Evolutionary conservation across 2,797 vertebrate genomes (phyloP), one percentile per base, ranked within the genome.

Genomic region (Squalus acanthias): DNA sequence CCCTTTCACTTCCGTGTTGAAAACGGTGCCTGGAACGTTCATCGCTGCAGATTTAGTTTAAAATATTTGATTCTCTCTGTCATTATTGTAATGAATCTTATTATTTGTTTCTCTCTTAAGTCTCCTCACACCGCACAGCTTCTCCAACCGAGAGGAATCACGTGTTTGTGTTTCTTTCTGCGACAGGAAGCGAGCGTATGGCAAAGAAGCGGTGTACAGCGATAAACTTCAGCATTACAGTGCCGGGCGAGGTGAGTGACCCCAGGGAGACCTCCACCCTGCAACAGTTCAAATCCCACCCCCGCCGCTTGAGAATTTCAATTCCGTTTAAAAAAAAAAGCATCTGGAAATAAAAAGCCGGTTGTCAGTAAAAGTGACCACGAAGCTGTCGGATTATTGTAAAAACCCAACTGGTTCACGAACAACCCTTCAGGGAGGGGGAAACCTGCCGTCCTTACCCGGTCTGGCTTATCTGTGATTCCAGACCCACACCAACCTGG

Each of bases 161-260:
- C 29, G n/a, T 26, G 9, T 69, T 63, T 85, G 60, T 96, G 26
- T 79, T 63, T 85, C 63, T 79, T 46, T 85, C n/a, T 79, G 50
- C 26, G 97, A 74, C 97, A 99, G 99, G 98, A 99, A 99, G 98
- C 98, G 99, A 0, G 99, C 98, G 3, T 99, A 99, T 97, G 99
- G 98, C 97, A 99, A 99, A 97, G 99, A 99, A 97, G 99, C 99
- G 0, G 99, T 99, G 88, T 99, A 99, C 98, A 99, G 99, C 0
- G 99, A 99, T 96, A 99, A 99, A 96, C 97, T 99, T 63, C 99
- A 99, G 96, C 99, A 99, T 97, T 99, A 99, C 98, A 99, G 99
- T 98, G 99, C 99, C 0, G 99, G 99, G 96, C 97, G 99, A 98
- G 99, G 99, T 99, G 97, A 99, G 99, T 88, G n/a, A 69, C 65